Evolutionary conservation across 2,888 invertebrate genomes (phyloP), one percentile per base, ranked within the genome.

Genomic region (Gastrophysa polygoni): DNA sequence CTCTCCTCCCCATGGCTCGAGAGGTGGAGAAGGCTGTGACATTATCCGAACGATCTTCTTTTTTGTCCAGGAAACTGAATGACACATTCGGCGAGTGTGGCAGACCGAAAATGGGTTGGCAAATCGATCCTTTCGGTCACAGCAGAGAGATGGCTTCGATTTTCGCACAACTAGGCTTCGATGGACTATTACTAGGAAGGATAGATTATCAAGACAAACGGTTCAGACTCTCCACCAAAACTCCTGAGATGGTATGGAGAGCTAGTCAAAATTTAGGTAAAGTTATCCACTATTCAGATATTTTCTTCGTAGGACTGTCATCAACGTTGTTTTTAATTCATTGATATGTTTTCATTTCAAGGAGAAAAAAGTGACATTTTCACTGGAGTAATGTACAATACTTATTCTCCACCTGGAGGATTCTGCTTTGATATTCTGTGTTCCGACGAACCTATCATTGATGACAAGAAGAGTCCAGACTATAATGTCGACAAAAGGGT

Each of bases 351-450:
- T 47, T 34, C 21, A 10, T 52, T 67, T 76, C 38, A 61, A 89
- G 89, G 88, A 0, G 84, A 86, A 24, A 73, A 84, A 0, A 86
- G 90, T 0, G 87, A 74, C n/a, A 72, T 74, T 21, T 75, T 75
- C 55, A 74, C 75, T 0, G 91, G 95, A 0, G 89, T 90, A 0
- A 82, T 96, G 10, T 92, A 86, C 78, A 94, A 95, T 72, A 88
- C 86, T 0, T 96, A 96, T 77, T 87, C 87, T 0, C 91, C 95
- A 0, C 98, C 98, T 0, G 84, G 87, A 5, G 96, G 96, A 0
- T 98, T 96, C 80, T 98, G 98, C 75, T 98, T 95, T 79, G 98
- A 98, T 77, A 85, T 91, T 4, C 83, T 93, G 0, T 98, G 98
- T 76, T 78, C 80, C 0, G 94, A 95, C 76, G 90, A 91, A 49